phyloP scores from a whole-genome alignment of 2,888 invertebrate species.

The Lamproptera curius region DNA sequence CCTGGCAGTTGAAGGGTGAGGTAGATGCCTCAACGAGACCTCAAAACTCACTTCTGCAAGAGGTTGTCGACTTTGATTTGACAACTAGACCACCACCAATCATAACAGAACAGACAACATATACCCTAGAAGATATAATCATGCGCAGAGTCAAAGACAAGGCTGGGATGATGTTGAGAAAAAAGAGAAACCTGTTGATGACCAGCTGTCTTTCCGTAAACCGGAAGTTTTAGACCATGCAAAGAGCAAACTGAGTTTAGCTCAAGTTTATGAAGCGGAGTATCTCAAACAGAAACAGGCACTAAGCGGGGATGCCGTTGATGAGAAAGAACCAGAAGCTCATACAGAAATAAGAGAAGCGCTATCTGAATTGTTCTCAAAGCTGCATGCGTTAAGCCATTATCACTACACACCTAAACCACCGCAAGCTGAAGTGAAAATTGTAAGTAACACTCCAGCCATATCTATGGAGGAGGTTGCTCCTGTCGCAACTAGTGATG shows the following conservation, averaged over 20 bases:
- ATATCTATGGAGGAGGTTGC: constrained; percentile 97
- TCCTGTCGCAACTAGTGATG: constrained; percentile 91
- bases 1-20: constrained; percentile 97
- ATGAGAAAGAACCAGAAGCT: constrained; percentile 83
- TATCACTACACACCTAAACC: constrained; percentile 96
- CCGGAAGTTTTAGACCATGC: constrained; percentile 93
- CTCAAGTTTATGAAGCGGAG: constrained; percentile 95
- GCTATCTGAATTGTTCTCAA: constrained; percentile 87
- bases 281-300: constrained; percentile 84
- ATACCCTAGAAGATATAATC: constrained; percentile 94
- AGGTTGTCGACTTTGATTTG: constrained; percentile 93
- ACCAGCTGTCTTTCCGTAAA: constrained; percentile 91
- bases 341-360: constrained; percentile 87
- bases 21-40: constrained; percentile 87
- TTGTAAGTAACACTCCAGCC: constrained; percentile 94
- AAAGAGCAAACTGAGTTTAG: constrained; percentile 95
- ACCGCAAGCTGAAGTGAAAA: constrained; percentile 90
- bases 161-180: constrained; percentile 96
- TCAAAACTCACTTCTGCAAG: constrained; percentile 94
- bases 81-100: constrained; percentile 91
- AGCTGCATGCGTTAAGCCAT: constrained; percentile 95
- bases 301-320: constrained; percentile 74
- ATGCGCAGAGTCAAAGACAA: constrained; percentile 93
- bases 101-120: constrained; percentile 93
- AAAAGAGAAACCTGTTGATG: constrained; percentile 90